Conservation (phyloP, 2,888 invertebrate genomes). For the Eupithecia inturbata region DNA sequence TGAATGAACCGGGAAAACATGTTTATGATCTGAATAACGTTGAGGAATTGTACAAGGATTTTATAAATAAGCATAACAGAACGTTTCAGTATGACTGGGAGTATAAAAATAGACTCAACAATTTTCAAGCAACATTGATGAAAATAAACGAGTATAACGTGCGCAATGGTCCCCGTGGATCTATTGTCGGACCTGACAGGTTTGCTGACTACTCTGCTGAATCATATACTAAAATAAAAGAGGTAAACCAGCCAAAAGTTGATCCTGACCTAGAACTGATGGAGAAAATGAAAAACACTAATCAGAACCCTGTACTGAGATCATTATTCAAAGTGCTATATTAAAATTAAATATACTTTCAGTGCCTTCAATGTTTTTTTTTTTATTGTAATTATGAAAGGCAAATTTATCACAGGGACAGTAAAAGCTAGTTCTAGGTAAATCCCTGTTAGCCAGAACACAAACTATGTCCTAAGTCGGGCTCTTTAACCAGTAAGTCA, state of each 20-base stretch:
- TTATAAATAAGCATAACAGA: slow-evolving; percentile 52
- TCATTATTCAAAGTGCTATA: slow-evolving; percentile 39
- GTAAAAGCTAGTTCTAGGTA: slow-evolving; percentile 12
- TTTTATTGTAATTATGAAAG: neutral
- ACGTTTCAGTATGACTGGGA: slow-evolving; percentile 52
- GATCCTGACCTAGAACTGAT: slow-evolving; percentile 52
- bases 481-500: slow-evolving; percentile 45
- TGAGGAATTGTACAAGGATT: slow-evolving; percentile 47
- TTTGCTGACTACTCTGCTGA: slow-evolving; percentile 59
- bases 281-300: slow-evolving; percentile 16
- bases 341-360: neutral
- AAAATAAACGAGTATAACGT: slow-evolving; percentile 50
- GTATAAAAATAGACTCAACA: slow-evolving; percentile 54
- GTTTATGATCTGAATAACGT: slow-evolving; percentile 51
- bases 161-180: slow-evolving; percentile 52
- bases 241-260: slow-evolving; percentile 39
- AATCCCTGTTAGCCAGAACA: slow-evolving; percentile 37
- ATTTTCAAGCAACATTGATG: slow-evolving; percentile 60
- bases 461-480: slow-evolving; percentile 42
- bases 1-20: slow-evolving; percentile 32
- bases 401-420: neutral
- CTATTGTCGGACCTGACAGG: slow-evolving; percentile 55
- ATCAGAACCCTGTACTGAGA: slow-evolving; percentile 32
- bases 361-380: neutral
- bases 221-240: slow-evolving; percentile 43